Base-by-base conservation (phyloP, 2,888 invertebrate genomes). In the Petrolisthes manimaculis region DNA sequence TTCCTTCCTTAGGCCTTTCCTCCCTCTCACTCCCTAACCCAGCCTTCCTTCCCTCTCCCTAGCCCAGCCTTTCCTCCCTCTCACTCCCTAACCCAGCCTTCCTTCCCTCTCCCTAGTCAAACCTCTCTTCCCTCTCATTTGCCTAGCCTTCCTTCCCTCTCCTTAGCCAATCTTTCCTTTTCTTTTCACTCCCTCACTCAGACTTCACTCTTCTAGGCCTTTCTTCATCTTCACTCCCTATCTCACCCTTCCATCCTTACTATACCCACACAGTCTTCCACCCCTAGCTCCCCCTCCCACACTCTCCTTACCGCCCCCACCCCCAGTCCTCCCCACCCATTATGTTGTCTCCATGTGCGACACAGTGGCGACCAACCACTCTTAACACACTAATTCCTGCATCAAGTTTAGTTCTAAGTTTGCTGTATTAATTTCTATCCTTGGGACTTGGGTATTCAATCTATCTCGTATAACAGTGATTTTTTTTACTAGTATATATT, bases 111-210 rank as follows among this genome's bases (percentile, higher is more conserved):
- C 61, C 61, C 61, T 61, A 9, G 18, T 61, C 61, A 61, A 9
- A 6, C 14, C 14, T n/a, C n/a, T n/a, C 61, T 61, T 61, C 6
- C 61, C 61, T 61, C 61, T 14, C 61, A 9, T 14, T 14, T 61
- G 8, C 61, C 61, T 3, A 9, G 18, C 18, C 61, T 12, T 61
- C 61, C 18, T 61, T 21, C 77, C 77, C 51, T 12, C 14, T 3
- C 24, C 84, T 84, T n/a, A 75, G 0, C 54, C 21, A 9, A 61
- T 55, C 14, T 54, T n/a, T 55, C 77, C 77, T 75, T 77, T 12
- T 84, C 77, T 12, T 55, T 14, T 21, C 21, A 24, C 55, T 77
- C 56, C 56, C 24, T 54, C 61, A 9, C 53, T 51, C 37, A 18
- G 12, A 12, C 61, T 18, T 61, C 61, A 9, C 18, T 18, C 61